A percentile compares a stretch with the other conserved stretches of the same genome.
Evolutionary conservation across 2,113 vertebrate genomes (phyloP).

Genomic region (Tyrannus savana): DNA sequence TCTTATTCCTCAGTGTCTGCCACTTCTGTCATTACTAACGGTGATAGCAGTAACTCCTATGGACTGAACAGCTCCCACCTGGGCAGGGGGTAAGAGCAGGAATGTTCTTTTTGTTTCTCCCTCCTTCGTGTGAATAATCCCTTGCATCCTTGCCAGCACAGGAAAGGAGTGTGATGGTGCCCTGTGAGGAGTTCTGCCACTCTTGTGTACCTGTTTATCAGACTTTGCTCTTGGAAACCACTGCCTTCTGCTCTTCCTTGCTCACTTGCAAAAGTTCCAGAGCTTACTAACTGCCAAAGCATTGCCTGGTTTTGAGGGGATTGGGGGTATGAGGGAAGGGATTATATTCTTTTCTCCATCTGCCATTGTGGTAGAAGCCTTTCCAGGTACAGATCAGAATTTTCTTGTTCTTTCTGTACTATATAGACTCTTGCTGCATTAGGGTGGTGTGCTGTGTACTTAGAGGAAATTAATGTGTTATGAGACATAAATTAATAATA

Average conservation of each 20-base stretch:
- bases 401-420: neutral
- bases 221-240: neutral
- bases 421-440: neutral
- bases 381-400: neutral
- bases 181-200: neutral
- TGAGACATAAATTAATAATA: neutral
- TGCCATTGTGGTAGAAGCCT: neutral
- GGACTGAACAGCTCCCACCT: constrained; percentile 86
- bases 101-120: constrained; percentile 29
- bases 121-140: neutral
- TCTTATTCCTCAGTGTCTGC: constrained; percentile 87
- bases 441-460: neutral
- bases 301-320: neutral
- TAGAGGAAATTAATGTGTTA: neutral
- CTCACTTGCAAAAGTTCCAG: neutral
- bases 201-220: neutral
- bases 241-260: neutral
- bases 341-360: neutral
- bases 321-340: neutral
- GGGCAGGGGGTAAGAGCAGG: constrained; percentile 83
- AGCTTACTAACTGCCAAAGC: neutral
- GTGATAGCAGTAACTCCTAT: constrained; percentile 89
- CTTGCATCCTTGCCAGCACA: neutral
- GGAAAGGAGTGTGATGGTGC: neutral
- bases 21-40: constrained; percentile 90